These are phyloP conservation scores for Egretta garzetta DNA, from an alignment of 2,113 vertebrate genomes.

Conservation along the genomic window DNA sequence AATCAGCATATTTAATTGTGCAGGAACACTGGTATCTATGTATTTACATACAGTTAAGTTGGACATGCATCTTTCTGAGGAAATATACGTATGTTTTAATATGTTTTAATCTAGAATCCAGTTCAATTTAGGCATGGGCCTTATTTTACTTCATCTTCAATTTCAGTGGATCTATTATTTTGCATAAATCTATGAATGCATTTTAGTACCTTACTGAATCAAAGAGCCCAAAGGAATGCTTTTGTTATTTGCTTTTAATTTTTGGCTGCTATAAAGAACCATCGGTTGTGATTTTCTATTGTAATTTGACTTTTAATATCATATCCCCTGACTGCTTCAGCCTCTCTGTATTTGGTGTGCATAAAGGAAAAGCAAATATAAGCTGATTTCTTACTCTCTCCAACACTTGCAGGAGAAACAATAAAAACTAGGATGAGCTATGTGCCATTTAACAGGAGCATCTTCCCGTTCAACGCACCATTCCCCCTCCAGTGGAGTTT, in stretches of 20 bases:
- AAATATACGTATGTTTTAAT: not conserved
- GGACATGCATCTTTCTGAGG: not conserved
- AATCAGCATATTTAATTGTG: not conserved
- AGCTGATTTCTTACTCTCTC: slow-evolving; percentile 58
- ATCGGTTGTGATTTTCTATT: not conserved
- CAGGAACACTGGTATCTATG: not conserved
- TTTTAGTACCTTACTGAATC: not conserved
- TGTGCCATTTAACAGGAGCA: not conserved
- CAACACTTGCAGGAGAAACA: slow-evolving; percentile 12
- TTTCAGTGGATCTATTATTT: not conserved
- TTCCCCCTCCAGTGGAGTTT: slow-evolving; percentile 8
- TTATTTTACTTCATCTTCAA: not conserved
- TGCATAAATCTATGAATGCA: not conserved
- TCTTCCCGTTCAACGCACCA: not conserved
- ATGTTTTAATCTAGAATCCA: not conserved
- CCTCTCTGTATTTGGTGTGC: not conserved
- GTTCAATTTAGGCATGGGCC: not conserved
- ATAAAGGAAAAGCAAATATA: slow-evolving; percentile 45
- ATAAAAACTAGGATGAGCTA: slow-evolving; percentile 23
- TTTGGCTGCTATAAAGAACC: slow-evolving; percentile 25
- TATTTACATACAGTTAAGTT: not conserved
- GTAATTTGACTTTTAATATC: slow-evolving; percentile 53
- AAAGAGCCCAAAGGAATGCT: not conserved
- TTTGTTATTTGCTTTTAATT: slow-evolving; percentile 61
- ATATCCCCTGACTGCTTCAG: not conserved